These are phyloP conservation scores for Aselliscus stoliczkanus DNA, from an alignment of 2,797 vertebrate species.

Conservation along the genomic window DNA sequence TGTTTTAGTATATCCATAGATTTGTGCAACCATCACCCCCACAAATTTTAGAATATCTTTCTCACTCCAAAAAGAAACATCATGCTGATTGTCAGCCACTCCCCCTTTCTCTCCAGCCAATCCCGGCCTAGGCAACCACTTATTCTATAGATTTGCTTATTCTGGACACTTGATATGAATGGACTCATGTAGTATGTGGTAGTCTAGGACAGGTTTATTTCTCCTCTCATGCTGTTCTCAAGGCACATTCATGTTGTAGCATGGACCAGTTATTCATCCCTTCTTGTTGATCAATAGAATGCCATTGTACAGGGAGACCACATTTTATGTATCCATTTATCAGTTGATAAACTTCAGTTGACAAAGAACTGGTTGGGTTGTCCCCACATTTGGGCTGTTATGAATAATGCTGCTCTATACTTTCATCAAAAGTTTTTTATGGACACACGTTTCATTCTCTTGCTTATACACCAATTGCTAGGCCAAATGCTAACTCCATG, in stretches of 20 bases:
- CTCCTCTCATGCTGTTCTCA: too few species aligned
- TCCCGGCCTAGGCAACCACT: too few species aligned
- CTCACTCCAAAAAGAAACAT: neutral
- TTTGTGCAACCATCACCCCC: neutral
- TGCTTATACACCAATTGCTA: fast-evolving
- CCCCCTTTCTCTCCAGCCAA: neutral
- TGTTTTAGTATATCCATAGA: neutral
- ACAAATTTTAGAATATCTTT: neutral
- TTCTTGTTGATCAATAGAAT: neutral
- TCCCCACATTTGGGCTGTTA: neutral
- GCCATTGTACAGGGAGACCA: fast-evolving
- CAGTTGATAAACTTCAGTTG: neutral
- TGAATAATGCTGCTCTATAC: too few species aligned
- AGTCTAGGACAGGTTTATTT: neutral
- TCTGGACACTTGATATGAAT: fast-evolving
- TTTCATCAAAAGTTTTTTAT: fast-evolving
- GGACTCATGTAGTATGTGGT: fast-evolving
- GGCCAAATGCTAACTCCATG: neutral
- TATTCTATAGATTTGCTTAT: too few species aligned
- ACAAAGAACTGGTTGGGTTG: too few species aligned
- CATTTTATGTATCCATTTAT: neutral
- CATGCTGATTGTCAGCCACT: fast-evolving
- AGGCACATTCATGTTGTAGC: neutral
- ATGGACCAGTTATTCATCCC: too few species aligned
- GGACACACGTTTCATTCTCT: neutral